A percentile compares a stretch with the other conserved stretches of the same genome.
These are phyloP conservation scores for Temnothorax nylanderi DNA, from an alignment of 1,140 invertebrate species.

Conservation along the genomic window DNA sequence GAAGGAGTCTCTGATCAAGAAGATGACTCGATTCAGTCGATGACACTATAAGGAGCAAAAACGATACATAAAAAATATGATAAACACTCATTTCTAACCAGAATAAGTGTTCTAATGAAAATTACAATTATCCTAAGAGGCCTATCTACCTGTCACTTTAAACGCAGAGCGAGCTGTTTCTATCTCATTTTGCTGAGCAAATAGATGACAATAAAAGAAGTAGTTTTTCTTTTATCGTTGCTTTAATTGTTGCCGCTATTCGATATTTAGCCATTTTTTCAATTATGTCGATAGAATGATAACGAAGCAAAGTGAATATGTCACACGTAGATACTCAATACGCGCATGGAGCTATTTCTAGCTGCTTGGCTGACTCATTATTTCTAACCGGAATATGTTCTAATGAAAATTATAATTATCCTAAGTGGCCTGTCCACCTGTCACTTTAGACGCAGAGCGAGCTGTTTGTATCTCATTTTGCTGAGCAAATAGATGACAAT, in stretches of 20 bases:
- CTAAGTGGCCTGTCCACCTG: no score
- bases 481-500: no score
- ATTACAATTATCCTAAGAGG: no score
- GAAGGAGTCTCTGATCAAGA: background rate
- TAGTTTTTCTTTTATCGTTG: no score
- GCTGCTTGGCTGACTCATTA: background rate
- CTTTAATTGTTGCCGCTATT: no score
- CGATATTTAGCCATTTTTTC: background rate
- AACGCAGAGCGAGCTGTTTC: background rate
- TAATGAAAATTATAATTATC: background rate
- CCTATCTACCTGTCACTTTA: background rate
- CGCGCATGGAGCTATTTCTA: no score
- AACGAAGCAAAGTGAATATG: no score
- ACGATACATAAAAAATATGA: background rate
- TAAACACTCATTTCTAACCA: background rate
- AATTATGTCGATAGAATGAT: background rate
- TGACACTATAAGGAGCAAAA: background rate
- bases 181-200: background rate
- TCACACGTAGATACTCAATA: no score
- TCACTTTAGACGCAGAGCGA: background rate
- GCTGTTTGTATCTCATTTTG: background rate
- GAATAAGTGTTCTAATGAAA: background rate
- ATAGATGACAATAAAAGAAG: no score
- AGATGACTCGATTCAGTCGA: background rate
- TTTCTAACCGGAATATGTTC: no score